Percentiles rank a stretch among this genome's conserved stretches.
These are phyloP conservation scores for Schizopygopsis malacanthus DNA, from an alignment of 2,797 vertebrate genomes.

Conservation along the genomic window DNA sequence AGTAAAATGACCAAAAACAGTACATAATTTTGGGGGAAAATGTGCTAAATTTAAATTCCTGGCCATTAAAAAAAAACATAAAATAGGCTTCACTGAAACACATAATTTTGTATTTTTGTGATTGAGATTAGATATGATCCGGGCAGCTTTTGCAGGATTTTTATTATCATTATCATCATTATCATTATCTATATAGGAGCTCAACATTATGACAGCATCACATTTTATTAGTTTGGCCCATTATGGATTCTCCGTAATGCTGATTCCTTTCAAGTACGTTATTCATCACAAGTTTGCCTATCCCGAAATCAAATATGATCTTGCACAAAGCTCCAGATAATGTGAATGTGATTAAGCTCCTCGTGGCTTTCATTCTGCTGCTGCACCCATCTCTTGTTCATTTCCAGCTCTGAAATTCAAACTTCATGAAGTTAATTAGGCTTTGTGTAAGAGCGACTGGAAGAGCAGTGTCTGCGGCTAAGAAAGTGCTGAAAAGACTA, in stretches of 20 bases:
- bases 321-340: conserved; percentile 61
- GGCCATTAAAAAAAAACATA: too few species aligned
- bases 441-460: conserved; percentile 49
- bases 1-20: not conserved
- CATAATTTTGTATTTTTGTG: not conserved
- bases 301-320: conserved; percentile 30
- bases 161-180: not conserved
- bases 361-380: conserved; percentile 40
- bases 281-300: conserved; percentile 62
- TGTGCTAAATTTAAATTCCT: not conserved
- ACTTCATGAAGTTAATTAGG: conserved; percentile 59
- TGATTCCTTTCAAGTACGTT: conserved; percentile 23
- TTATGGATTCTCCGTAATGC: conserved; percentile 31
- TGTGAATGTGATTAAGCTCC: conserved; percentile 45
- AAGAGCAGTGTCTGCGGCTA: conserved; percentile 34
- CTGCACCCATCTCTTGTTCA: conserved; percentile 21
- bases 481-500: conserved; percentile 58
- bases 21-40: not conserved
- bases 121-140: not conserved
- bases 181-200: not conserved
- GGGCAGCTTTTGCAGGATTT: not conserved
- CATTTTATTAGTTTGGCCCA: conserved; percentile 1
- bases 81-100: not conserved
- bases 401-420: conserved; percentile 54
- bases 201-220: conserved; percentile 6